Evolutionary conservation across 2,888 invertebrate genomes (phyloP), one percentile per base, ranked within the genome.

Genomic region (Platycnemis pennipes): DNA sequence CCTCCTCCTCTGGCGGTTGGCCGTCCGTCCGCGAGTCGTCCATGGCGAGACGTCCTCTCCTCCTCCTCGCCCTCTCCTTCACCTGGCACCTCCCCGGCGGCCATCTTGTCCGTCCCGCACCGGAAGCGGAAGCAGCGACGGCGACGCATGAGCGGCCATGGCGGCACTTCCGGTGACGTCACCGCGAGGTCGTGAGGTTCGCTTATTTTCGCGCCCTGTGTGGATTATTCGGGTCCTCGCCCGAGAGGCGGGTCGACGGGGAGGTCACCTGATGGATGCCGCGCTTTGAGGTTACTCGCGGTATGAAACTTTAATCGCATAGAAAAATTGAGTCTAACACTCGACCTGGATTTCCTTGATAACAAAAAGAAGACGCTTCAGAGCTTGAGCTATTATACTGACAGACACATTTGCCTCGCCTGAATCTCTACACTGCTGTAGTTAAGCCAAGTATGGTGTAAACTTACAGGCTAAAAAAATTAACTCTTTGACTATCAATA

Each of bases 131-230:
- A 94, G 94, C 94, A 85, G 94, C 94, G 77, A 53, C 94, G 86
- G 88, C 88, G 49, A 85, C 94, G 94, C 94, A 56, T 46, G 85
- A 44, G 94, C 94, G 85, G 94, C 94, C 85, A 94, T 85, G 86
- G 94, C 94, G 94, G 85, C 94, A 86, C 94, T 91, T 91, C 91
- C 91, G 91, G 91, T 91, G 91, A 69, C 63, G 56, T 91, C 91
- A 91, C 91, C 91, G 63, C 91, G 91, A 63, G 63, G 63, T 63
- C 63, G 44, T 42, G 91, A 63, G 91, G 42, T 45, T 91, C 91
- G 69, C 63, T 91, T 91, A 63, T 91, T 91, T 63, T 89, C 56
- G 89, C 56, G 42, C 56, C 53, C 56, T 42, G 56, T 88, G 42
- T 56, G 37, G n/a, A 45, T 77, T 69, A 42, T 69, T 44, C 19